Conservation (phyloP, 2,797 vertebrate species). For the Sebastes trivittatus region DNA sequence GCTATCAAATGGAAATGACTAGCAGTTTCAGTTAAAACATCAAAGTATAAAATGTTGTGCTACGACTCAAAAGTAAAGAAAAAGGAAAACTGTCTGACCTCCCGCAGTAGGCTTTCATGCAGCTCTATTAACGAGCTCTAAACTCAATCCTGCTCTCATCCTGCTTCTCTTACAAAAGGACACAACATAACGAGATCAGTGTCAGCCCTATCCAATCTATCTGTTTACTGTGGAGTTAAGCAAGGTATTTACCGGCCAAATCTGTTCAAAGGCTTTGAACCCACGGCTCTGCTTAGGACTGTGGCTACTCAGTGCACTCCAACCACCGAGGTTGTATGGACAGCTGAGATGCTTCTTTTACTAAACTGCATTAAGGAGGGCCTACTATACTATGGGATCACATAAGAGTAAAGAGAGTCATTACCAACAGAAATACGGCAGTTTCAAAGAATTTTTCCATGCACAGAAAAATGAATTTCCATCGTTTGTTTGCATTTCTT, state of each 20-base stretch:
- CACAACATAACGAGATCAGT: slow-evolving; percentile 66
- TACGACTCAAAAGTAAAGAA: background rate
- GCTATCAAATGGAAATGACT: background rate
- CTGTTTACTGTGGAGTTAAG: slow-evolving; percentile 65
- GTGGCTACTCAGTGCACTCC: background rate
- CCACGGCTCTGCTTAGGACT: background rate
- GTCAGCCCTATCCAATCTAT: slow-evolving; percentile 51
- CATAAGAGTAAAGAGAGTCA: background rate
- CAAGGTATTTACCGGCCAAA: slow-evolving; percentile 61
- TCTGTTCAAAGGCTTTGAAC: slow-evolving; percentile 65
- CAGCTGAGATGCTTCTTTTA: background rate
- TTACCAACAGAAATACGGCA: background rate
- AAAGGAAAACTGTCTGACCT: background rate
- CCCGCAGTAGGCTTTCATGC: background rate
- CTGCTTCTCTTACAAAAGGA: slow-evolving; percentile 49
- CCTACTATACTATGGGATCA: background rate
- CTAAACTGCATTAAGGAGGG: background rate
- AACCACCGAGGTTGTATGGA: background rate
- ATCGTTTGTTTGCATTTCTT: background rate
- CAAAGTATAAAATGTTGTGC: background rate
- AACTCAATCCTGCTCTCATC: slow-evolving; percentile 50
- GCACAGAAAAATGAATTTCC: background rate
- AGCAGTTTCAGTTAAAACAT: background rate
- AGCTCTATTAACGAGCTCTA: slow-evolving; percentile 41
- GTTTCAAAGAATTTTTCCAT: background rate